A percentile compares a stretch with the other conserved stretches of the same genome.
phyloP scores from a whole-genome alignment of 2,797 vertebrate species.

The Cygnus olor region DNA sequence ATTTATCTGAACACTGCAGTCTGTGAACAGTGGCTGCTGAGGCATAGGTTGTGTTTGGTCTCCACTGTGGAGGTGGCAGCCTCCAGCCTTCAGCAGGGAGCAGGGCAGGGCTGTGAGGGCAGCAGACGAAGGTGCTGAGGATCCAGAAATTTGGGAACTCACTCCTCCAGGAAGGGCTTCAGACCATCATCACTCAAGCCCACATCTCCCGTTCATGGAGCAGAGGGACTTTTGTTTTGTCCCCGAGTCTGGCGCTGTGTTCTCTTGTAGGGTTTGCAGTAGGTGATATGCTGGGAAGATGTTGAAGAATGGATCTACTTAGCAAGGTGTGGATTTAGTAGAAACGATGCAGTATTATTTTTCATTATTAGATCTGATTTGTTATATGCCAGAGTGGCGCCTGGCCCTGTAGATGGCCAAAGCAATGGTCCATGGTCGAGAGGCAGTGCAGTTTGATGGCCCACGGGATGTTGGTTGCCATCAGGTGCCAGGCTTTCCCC shows the following conservation, averaged over 20 bases:
- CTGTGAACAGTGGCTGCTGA: rapidly evolving
- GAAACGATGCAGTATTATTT: rapidly evolving
- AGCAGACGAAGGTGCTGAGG: neutral
- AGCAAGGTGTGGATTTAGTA: neutral
- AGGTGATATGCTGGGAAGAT: neutral
- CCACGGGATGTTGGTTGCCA: neutral
- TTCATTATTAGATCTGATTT: neutral
- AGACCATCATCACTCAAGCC: neutral
- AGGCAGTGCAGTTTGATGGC: too few relatives aligned
- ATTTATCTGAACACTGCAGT: neutral
- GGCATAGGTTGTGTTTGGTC: neutral
- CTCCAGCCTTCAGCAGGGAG: neutral
- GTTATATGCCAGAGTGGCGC: neutral
- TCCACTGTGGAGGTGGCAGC: neutral
- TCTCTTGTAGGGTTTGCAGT: neutral
- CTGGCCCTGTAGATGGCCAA: too few relatives aligned
- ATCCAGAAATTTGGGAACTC: neutral
- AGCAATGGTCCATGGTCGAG: neutral
- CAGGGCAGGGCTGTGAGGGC: neutral
- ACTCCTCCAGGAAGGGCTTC: neutral
- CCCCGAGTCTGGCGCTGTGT: neutral
- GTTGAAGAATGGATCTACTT: neutral
- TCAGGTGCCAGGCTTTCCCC: neutral
- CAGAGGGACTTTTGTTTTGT: neutral
- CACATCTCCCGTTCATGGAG: neutral